Evolutionary conservation across 1,140 invertebrate species (phyloP).

Genomic region (Halesus radiatus): DNA sequence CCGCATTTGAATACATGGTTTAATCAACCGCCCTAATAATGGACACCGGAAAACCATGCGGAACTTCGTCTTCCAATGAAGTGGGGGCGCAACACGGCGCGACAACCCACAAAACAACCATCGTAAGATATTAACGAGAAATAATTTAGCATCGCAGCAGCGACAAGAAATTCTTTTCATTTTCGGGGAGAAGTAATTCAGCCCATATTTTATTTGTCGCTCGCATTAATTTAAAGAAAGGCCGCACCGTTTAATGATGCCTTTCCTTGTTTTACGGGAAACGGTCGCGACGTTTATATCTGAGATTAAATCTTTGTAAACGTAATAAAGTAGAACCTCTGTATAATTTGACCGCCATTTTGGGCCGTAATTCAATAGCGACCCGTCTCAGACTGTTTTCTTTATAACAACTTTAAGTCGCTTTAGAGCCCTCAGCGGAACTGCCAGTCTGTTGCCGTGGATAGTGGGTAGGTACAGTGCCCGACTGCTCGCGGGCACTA

Average conservation of each 20-base stretch:
- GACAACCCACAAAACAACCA: no score
- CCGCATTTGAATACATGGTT: no score
- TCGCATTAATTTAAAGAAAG: slow-evolving; percentile 11
- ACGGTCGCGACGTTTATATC: slow-evolving; percentile 27
- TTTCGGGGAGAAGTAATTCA: neutral
- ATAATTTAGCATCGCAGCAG: neutral
- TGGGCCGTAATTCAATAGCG: slow-evolving; percentile 5
- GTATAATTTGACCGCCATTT: slow-evolving; percentile 38
- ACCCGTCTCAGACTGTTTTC: neutral
- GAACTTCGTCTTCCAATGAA: no score
- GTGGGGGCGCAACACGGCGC: no score
- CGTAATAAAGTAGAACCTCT: slow-evolving; percentile 21
- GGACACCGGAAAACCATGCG: no score
- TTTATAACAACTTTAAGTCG: neutral
- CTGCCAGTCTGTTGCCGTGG: no score
- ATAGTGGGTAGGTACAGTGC: no score
- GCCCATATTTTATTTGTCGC: slow-evolving; percentile 17
- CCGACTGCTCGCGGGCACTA: no score
- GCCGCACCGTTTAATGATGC: slow-evolving; percentile 10
- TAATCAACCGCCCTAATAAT: no score
- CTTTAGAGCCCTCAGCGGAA: no score
- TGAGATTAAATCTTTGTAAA: slow-evolving; percentile 40
- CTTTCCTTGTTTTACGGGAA: slow-evolving; percentile 22
- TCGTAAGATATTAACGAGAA: no score
- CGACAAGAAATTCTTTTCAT: neutral